Base-by-base conservation (phyloP, 2,888 invertebrate species). In the Drosophila suboccidentalis region DNA sequence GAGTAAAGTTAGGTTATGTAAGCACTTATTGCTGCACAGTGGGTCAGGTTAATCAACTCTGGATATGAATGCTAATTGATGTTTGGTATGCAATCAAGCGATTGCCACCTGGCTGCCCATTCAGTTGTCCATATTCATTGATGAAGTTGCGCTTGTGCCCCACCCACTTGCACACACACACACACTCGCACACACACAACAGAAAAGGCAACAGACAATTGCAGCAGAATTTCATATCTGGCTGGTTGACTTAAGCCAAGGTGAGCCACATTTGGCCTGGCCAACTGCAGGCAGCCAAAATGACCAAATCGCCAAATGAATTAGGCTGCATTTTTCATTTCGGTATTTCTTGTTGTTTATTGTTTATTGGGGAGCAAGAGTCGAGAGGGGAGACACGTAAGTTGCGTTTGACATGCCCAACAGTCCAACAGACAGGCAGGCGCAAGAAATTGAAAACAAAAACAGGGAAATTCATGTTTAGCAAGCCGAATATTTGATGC, bases 61-160 rank as follows among this genome's bases (percentile, higher is more conserved):
- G 39, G 15, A 49, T 51, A 53, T 44, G 41, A 32, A 58, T 58
- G 47, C 29, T 68, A 72, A 76, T 76, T 76, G 71, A 53, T 76
- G 71, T 71, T 75, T 73, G 75, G 75, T 72, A 71, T 72, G 68
- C 76, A 76, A 72, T 72, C 72, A 65, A 57, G 43, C 47, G 19
- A 44, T 9, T 62, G 70, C 69, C 83, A 82, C 75, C 86, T 71
- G 64, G 64, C 57, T 74, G 78, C 71, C 78, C 82, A 83, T 83
- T 83, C 80, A 83, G 70, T 71, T 82, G 83, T 80, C 78, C 75
- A 54, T 68, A 62, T 86, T 82, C 82, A 83, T 83, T 83, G 86
- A 83, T 86, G 78, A 83, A 82, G 71, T 78, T 67, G 62, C 43
- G 63, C 62, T 36, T 41, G 64, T 15, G 54, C 72, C 71, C 70